Percentiles rank a stretch among this genome's conserved stretches.
Conservation (phyloP, 2,888 invertebrate genomes). For the Synergus gifuensis region DNA sequence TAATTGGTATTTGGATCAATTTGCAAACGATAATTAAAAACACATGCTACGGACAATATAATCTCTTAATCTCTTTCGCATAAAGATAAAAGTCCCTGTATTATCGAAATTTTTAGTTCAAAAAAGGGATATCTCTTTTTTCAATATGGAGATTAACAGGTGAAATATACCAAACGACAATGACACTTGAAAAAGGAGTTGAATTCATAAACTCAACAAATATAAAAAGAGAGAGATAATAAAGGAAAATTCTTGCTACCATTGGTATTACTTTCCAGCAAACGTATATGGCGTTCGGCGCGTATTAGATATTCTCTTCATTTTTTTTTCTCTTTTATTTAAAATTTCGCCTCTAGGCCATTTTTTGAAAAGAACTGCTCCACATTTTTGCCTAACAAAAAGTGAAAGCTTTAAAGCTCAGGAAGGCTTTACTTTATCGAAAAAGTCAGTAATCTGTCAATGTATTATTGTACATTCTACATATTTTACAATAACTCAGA, state of each 20-base stretch:
- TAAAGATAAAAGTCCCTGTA: background rate
- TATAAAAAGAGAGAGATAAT: background rate
- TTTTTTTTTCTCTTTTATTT: background rate
- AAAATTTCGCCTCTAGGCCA: background rate
- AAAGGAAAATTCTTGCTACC: conserved; percentile 9
- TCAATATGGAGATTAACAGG: background rate
- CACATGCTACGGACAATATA: background rate
- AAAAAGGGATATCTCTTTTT: background rate
- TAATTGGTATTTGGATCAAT: too few species aligned
- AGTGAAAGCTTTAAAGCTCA: background rate
- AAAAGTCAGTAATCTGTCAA: background rate
- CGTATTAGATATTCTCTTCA: background rate
- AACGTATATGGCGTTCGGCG: conserved; percentile 3
- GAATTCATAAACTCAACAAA: background rate
- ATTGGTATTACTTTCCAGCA: conserved; percentile 17
- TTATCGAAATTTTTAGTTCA: background rate
- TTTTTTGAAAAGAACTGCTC: background rate
- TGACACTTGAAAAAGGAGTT: background rate
- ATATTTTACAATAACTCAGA: conserved; percentile 10
- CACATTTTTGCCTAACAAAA: background rate
- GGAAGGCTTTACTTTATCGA: background rate
- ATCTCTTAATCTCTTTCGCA: background rate
- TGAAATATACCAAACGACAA: background rate
- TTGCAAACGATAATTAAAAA: too few species aligned
- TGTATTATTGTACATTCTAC: background rate